A percentile compares a stretch with the other conserved stretches of the same genome.
Evolutionary conservation across 2,797 vertebrate genomes (phyloP).

Genomic region (Pseudomugil gertrudae): DNA sequence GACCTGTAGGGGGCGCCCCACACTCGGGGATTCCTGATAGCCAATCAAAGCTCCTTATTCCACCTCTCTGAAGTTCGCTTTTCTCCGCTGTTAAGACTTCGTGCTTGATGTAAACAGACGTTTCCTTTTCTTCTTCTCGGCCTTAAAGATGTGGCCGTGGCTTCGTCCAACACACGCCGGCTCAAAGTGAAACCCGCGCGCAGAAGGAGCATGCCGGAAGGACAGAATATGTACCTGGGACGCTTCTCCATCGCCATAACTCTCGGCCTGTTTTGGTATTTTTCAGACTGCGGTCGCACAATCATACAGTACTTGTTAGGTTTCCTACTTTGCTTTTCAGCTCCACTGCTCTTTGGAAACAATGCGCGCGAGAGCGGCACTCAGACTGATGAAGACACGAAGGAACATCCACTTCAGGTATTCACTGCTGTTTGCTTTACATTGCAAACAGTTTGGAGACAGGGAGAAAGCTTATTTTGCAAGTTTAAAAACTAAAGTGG

Average conservation of each 20-base stretch:
- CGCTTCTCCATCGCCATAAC: slow-evolving; percentile 57
- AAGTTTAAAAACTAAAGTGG: no score
- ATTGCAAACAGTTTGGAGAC: neutral
- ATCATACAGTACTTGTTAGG: slow-evolving; percentile 56
- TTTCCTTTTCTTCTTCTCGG: neutral
- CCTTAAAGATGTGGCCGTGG: slow-evolving; percentile 29
- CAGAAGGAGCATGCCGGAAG: slow-evolving; percentile 1
- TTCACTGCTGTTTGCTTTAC: neutral
- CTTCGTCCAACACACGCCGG: neutral
- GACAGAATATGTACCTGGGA: slow-evolving; percentile 70
- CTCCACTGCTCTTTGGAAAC: slow-evolving; percentile 26
- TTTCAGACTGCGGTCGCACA: slow-evolving; percentile 67
- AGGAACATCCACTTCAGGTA: slow-evolving; percentile 57
- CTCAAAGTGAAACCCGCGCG: neutral
- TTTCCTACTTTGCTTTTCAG: slow-evolving; percentile 55
- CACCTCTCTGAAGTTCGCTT: slow-evolving; percentile 26
- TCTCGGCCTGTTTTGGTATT: slow-evolving; percentile 72
- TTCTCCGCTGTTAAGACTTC: slow-evolving; percentile 5
- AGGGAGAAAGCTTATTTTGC: neutral
- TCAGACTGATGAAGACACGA: slow-evolving; percentile 70
- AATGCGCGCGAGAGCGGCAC: slow-evolving; percentile 69
- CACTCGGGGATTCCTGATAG: slow-evolving; percentile 25
- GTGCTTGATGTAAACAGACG: neutral
- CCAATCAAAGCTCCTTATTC: slow-evolving; percentile 64
- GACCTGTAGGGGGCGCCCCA: slow-evolving; percentile 60